Conservation (phyloP, 1,140 invertebrate genomes). For the Aplysia californica region DNA sequence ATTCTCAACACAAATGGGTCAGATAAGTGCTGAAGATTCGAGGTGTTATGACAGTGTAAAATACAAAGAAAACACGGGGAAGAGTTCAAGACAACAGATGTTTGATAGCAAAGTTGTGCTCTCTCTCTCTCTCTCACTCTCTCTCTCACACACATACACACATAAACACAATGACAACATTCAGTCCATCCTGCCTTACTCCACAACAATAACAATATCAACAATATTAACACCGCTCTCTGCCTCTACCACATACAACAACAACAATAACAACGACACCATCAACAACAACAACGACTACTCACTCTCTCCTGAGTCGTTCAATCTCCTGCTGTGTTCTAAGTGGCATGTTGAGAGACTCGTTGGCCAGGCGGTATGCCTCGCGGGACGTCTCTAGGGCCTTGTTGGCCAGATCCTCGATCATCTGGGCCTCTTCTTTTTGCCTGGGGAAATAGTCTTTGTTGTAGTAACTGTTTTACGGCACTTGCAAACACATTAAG, state of each 20-base stretch:
- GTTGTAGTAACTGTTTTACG: not conserved
- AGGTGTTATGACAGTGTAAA: no score
- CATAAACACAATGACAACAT: no score
- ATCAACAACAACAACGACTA: not conserved
- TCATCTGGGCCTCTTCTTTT: slow-evolving; percentile 80
- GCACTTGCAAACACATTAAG: not conserved
- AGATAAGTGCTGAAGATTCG: no score
- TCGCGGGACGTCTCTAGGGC: slow-evolving; percentile 85
- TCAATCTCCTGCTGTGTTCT: slow-evolving; percentile 70
- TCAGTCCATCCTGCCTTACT: not conserved
- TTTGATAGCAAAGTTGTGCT: not conserved
- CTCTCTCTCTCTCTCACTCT: not conserved
- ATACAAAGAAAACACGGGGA: no score
- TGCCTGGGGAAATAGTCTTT: slow-evolving; percentile 69
- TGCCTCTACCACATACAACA: not conserved
- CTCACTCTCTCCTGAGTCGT: slow-evolving; percentile 56
- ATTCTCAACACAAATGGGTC: no score
- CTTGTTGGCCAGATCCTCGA: slow-evolving; percentile 80
- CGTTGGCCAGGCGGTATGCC: slow-evolving; percentile 84
- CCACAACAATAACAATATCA: not conserved
- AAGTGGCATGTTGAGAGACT: slow-evolving; percentile 83
- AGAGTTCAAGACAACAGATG: no score
- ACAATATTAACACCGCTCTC: not conserved
- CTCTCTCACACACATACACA: no score
- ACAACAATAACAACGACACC: not conserved